Evolutionary conservation across 2,888 invertebrate species (phyloP), one percentile per base, ranked within the genome.

Genomic region (Machimus atricapillus): DNA sequence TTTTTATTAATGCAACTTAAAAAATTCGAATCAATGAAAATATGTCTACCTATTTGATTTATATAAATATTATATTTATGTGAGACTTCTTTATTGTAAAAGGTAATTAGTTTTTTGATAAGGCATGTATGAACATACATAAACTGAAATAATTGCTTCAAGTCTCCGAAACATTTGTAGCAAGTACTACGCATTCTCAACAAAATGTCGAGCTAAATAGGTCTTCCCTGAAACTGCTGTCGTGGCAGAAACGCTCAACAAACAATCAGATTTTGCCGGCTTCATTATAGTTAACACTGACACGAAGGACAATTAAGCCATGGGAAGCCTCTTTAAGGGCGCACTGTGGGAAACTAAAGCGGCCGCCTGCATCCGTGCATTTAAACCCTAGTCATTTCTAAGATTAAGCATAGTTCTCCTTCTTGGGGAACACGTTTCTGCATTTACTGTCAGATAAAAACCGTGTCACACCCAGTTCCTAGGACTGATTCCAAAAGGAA

Each of bases 371-470:
- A 66, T 12, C 27, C 66, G 66, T 66, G 66, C 66, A 66, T 66
- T 66, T 23, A 66, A 66, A 66, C 66, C 9, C 76, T 16, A 76
- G 37, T 76, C 76, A 76, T 76, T 76, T 76, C n/a, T 16, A 76
- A 76, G 76, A 76, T 76, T 76, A 76, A 76, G 76, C 34, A n/a
- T 16, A 37, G 19, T 37, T 76, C 19, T 76, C 76, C 37, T 76
- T 76, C 76, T 37, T 19, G 37, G n/a, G 37, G 76, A 37, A 76
- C 34, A 76, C 37, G 76, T 76, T 37, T 76, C 34, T 37, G 37
- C 37, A 76, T 76, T 76, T 37, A 76, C n/a, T 14, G 76, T 76
- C 76, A 37, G 76, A 37, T 76, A 76, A 76, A 76, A 76, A 76
- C 34, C 76, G 37, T 76, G 76, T 76, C 76, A 76, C 34, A 76